These are phyloP conservation scores for Xestoiulus laeticollis DNA, from an alignment of 2,888 invertebrate species.

Conservation along the genomic window DNA sequence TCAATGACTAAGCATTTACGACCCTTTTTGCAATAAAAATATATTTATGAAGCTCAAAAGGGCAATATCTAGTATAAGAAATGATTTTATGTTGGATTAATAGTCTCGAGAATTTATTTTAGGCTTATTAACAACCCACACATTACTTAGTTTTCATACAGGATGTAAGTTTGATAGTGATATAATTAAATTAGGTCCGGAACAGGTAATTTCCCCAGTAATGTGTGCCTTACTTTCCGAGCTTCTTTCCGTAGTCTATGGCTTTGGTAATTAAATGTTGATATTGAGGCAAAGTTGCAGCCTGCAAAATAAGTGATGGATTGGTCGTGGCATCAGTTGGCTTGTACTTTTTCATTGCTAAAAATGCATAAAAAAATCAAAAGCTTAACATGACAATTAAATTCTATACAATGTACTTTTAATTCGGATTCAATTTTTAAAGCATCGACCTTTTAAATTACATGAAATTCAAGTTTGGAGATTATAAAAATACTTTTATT, in stretches of 20 bases:
- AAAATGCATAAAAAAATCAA: too few species aligned
- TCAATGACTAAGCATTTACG: neutral
- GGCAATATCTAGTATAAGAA: neutral
- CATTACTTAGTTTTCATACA: neutral
- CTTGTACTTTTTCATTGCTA: constrained; percentile 93
- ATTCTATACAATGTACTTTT: too few species aligned
- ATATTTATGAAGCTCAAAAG: neutral
- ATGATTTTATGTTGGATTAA: neutral
- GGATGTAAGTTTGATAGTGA: neutral
- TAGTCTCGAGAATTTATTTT: neutral
- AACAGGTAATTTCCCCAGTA: neutral
- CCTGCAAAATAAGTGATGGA: constrained; percentile 94
- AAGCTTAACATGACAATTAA: too few species aligned
- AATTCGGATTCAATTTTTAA: too few species aligned
- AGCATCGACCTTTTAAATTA: too few species aligned
- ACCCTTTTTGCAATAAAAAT: neutral
- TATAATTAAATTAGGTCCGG: neutral
- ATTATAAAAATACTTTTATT: neutral
- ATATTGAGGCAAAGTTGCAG: constrained; percentile 94
- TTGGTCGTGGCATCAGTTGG: constrained; percentile 99
- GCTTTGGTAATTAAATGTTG: constrained; percentile 88
- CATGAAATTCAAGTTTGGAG: too few species aligned
- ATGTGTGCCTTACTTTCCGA: constrained; percentile 67
- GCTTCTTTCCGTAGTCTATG: constrained; percentile 80
- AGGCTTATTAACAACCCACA: neutral